Percentiles rank a stretch among this genome's conserved stretches.
These are phyloP conservation scores for Leistus spinibarbis DNA, from an alignment of 2,888 invertebrate genomes.

Conservation along the genomic window DNA sequence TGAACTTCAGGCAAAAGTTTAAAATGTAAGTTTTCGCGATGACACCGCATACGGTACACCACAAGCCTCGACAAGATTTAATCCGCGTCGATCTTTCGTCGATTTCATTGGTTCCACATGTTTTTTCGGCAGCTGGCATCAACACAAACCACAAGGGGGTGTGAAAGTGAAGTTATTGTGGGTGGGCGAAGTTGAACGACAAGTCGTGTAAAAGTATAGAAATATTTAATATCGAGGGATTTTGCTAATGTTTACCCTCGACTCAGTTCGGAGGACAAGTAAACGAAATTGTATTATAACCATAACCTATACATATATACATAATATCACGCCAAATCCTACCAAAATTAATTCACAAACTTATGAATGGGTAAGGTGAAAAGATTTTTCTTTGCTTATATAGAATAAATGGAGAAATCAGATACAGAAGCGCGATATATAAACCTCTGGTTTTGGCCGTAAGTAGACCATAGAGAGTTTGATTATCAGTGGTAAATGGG, in stretches of 20 bases:
- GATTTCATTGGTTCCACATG: not conserved
- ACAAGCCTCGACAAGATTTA: not conserved
- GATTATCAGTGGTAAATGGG: slow-evolving; percentile 20
- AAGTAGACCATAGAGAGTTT: not conserved
- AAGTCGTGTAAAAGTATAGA: not conserved
- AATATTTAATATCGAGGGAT: not conserved
- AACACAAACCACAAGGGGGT: no score
- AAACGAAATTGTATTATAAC: not conserved
- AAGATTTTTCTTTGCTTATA: no score
- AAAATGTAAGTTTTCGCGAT: not conserved
- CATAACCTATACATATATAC: not conserved
- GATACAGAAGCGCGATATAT: not conserved
- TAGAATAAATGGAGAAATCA: not conserved
- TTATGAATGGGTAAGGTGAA: not conserved
- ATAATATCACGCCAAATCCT: no score
- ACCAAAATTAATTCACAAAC: not conserved
- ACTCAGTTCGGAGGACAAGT: not conserved
- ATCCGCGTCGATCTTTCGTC: not conserved
- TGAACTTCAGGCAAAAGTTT: not conserved
- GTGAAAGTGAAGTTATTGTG: no score
- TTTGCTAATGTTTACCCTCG: not conserved
- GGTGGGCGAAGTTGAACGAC: not conserved
- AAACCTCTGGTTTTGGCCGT: not conserved
- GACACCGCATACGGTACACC: not conserved
- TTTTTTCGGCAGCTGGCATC: not conserved